Conservation (phyloP, 2,113 vertebrate genomes). For the Etia nguti region DNA sequence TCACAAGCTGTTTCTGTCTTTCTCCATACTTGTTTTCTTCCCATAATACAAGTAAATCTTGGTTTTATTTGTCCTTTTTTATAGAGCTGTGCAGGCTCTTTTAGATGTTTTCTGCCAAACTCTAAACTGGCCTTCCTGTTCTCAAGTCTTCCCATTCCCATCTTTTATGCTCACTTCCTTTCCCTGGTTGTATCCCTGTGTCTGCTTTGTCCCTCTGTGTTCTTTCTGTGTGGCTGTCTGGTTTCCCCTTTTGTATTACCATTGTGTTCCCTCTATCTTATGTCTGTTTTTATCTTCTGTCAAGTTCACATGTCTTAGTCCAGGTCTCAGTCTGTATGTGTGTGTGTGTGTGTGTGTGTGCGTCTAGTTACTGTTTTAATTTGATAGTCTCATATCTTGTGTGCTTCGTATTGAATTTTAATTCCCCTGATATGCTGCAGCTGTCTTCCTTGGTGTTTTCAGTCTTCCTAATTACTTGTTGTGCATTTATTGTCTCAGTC, state of each 20-base stretch:
- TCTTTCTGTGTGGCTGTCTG: too few species aligned
- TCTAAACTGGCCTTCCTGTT: neutral
- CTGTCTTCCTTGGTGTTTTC: neutral
- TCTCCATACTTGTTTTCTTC: neutral
- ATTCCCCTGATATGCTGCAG: neutral
- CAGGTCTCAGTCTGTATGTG: neutral
- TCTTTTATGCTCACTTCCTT: too few species aligned
- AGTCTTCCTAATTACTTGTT: neutral
- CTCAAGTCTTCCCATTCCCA: neutral
- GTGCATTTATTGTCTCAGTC: neutral
- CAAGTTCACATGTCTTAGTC: neutral
- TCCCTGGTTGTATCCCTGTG: too few species aligned
- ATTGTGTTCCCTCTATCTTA: neutral
- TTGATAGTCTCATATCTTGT: neutral
- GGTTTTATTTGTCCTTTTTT: accelerated
- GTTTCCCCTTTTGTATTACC: neutral
- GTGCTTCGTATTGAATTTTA: neutral
- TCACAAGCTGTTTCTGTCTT: neutral
- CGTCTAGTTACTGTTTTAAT: neutral
- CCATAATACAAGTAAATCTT: neutral
- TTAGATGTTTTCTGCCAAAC: neutral
- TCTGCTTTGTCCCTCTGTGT: too few species aligned
- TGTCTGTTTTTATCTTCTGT: neutral
- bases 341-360: accelerated
- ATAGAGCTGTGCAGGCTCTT: neutral